Base-by-base conservation (phyloP, 2,797 vertebrate species). In the Myripristis jacobus region DNA sequence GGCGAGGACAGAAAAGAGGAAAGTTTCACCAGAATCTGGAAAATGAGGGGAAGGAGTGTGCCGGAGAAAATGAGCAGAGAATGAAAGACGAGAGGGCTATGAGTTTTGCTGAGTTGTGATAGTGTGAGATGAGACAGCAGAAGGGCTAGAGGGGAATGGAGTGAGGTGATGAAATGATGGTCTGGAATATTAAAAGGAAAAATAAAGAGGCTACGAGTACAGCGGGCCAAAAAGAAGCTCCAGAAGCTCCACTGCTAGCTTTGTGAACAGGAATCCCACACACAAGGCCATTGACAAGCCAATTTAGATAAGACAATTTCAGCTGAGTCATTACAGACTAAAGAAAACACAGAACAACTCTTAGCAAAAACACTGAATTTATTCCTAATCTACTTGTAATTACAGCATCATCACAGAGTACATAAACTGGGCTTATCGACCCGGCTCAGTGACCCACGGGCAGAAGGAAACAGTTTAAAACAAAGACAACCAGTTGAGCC, bases 381-480 rank as follows among this genome's bases (percentile, higher is more conserved):
- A 18, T 44, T 41, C 16, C 21, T 7, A 5, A 41, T 21, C 15
- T 25, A 29, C 48, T 54, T 7, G 6, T 10, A 47, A 70, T 70
- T 55, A 25, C 2, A 55, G 4, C 13, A 41, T 29, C 3, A 53
- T 46, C 7, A 52, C 38, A 50, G 36, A 19, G 34, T 3, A 18
- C 10, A 70, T 38, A 44, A 64, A 19, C 15, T 55, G 54, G 70
- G 19, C 8, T 19, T 6, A 1, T 2, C 31, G 56, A 22, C 6
- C 44, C 58, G 44, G 25, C 63, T 29, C 51, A 58, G n/a, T 29
- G 27, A 54, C 24, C 13, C 27, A 41, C 0, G 0, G 25, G 41
- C 18, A 61, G 61, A 60, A 51, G 46, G 58, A 73, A 52, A 43
- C n/a, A 34, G 68, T 24, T 29, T 54, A 36, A 36, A 25, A 67